A percentile compares a stretch with the other conserved stretches of the same genome.
Evolutionary conservation across 1,140 invertebrate species (phyloP).

Genomic region (Calephelis nemesis): DNA sequence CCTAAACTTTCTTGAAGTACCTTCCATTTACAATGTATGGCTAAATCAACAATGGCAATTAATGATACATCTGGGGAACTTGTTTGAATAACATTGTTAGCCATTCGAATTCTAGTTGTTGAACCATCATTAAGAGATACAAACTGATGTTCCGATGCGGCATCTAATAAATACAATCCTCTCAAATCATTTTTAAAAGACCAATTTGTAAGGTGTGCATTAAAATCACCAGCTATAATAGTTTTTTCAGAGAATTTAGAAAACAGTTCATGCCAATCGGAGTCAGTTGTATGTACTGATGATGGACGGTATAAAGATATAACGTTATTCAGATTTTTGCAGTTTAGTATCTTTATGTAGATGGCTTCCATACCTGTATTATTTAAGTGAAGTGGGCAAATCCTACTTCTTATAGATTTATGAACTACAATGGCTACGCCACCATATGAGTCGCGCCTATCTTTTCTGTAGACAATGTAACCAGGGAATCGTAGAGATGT

Average conservation of each 20-base stretch:
- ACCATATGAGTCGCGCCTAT: slow-evolving; percentile 37
- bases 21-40: slow-evolving; percentile 21
- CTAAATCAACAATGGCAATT: slow-evolving; percentile 24
- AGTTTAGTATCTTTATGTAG: slow-evolving; percentile 10
- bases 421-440: slow-evolving; percentile 36
- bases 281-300: slow-evolving; percentile 11
- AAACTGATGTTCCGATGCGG: neutral
- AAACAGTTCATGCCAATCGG: slow-evolving; percentile 33
- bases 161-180: slow-evolving; percentile 24
- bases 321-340: slow-evolving; percentile 8
- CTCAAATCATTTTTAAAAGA: no score
- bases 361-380: slow-evolving; percentile 18
- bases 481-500: slow-evolving; percentile 20
- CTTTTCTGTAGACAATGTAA: slow-evolving; percentile 35
- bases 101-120: slow-evolving; percentile 12
- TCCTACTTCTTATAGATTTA: slow-evolving; percentile 26
- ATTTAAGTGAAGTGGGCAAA: neutral
- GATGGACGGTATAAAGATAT: slow-evolving; percentile 20
- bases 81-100: slow-evolving; percentile 20
- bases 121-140: slow-evolving; percentile 9
- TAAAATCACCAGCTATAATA: no score
- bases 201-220: no score
- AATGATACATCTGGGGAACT: slow-evolving; percentile 28
- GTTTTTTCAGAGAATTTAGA: slow-evolving; percentile 20
- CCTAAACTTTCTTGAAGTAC: slow-evolving; percentile 21